Conservation (phyloP, 2,888 invertebrate genomes). For the Meteorus cinctellus region DNA sequence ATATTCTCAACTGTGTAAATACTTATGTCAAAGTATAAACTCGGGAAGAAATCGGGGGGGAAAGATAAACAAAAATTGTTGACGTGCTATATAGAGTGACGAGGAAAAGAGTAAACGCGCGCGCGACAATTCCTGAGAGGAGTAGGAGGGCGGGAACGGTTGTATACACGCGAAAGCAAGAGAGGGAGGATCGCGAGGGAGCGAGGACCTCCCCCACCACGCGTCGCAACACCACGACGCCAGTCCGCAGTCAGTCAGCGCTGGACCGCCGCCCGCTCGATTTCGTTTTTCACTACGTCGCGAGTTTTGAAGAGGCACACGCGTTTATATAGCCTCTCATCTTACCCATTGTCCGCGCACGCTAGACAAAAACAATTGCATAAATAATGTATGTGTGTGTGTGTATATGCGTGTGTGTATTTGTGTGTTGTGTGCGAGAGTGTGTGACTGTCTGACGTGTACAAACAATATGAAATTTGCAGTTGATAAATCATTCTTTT, state of each 20-base stretch:
- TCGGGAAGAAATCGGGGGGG: neutral
- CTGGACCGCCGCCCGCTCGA: constrained; percentile 73
- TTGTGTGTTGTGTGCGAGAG: neutral
- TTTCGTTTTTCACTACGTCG: constrained; percentile 56
- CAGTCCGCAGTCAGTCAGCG: constrained; percentile 73
- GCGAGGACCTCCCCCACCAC: constrained; percentile 64
- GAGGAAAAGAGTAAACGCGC: constrained; percentile 33
- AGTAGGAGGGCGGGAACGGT: constrained; percentile 40
- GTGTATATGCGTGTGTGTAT: neutral
- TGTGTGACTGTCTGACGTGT: neutral
- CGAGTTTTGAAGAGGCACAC: constrained; percentile 43
- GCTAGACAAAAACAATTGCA: constrained; percentile 11
- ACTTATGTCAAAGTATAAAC: no score
- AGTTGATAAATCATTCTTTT: neutral
- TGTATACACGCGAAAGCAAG: constrained; percentile 35
- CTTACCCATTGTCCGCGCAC: constrained; percentile 19
- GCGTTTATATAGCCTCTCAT: constrained; percentile 40
- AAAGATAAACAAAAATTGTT: neutral
- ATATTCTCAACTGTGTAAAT: no score
- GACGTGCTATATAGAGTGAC: constrained; percentile 1
- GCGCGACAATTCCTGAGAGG: constrained; percentile 38
- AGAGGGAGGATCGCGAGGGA: constrained; percentile 55
- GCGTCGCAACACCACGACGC: constrained; percentile 68
- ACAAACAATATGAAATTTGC: neutral
- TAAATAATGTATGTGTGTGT: neutral